A percentile compares a stretch with the other conserved stretches of the same genome.
phyloP scores from a whole-genome alignment of 2,888 invertebrate species.

The Phytoseiulus persimilis region DNA sequence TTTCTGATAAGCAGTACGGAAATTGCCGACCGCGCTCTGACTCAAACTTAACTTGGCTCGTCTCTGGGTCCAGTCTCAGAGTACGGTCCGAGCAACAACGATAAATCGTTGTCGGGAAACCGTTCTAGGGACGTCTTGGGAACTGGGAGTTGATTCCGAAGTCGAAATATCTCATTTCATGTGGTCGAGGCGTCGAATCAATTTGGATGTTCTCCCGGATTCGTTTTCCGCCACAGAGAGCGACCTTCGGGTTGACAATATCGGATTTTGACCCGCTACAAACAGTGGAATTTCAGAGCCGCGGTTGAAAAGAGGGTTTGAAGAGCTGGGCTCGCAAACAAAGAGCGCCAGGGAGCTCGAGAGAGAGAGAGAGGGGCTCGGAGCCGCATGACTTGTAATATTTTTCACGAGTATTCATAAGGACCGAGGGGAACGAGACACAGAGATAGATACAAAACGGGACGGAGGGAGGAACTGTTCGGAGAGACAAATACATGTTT shows the following conservation, averaged over 20 bases:
- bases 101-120: neutral
- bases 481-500: neutral
- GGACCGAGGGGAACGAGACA: neutral
- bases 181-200: too few species aligned
- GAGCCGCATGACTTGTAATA: neutral
- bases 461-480: neutral
- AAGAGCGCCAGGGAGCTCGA: neutral
- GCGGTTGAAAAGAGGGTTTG: neutral
- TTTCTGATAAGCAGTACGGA: neutral
- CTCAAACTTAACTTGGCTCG: neutral
- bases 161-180: neutral
- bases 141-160: neutral
- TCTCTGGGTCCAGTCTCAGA: neutral
- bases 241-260: neutral
- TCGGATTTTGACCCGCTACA: neutral
- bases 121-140: neutral
- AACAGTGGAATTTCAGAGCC: neutral
- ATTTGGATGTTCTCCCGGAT: too few species aligned
- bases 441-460: neutral
- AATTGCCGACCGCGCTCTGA: neutral
- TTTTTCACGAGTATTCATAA: neutral
- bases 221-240: too few species aligned
- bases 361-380: neutral
- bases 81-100: neutral
- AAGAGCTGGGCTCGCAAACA: neutral